Conservation (phyloP, 2,797 vertebrate species). For the Astyanax mexicanus region DNA sequence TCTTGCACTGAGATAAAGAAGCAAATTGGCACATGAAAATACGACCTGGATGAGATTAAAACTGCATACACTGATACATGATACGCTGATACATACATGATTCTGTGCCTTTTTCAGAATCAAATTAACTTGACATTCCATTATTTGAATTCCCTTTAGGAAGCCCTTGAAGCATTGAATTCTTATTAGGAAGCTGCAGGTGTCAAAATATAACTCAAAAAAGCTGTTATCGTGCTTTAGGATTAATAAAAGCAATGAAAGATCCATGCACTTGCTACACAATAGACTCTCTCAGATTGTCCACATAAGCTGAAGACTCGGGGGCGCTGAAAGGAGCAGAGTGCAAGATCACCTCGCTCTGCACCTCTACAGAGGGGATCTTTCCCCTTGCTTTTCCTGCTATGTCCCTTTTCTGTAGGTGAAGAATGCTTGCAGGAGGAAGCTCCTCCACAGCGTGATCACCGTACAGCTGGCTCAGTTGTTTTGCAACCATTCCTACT, state of each 20-base stretch:
- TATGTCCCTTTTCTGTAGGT: conserved; percentile 10
- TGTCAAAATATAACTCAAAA: conserved; percentile 14
- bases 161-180: too few species aligned
- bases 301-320: conserved; percentile 29
- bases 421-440: neutral
- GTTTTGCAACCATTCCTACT: conserved; percentile 80
- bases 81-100: too few species aligned
- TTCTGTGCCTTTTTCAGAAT: neutral
- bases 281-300: conserved; percentile 68
- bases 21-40: too few species aligned
- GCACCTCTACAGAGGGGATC: conserved; percentile 60
- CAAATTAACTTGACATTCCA: neutral
- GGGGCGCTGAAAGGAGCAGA: conserved; percentile 53
- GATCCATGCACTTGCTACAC: conserved; percentile 59
- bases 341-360: conserved; percentile 71
- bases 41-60: too few species aligned
- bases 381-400: neutral
- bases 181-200: neutral
- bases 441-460: conserved; percentile 21
- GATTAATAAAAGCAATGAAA: neutral
- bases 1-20: too few species aligned
- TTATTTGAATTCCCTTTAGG: neutral
- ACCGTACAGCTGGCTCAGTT: conserved; percentile 81
- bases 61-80: too few species aligned
- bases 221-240: conserved; percentile 13